phyloP scores from a whole-genome alignment of 1,140 invertebrate genomes.

The Caenorhabditis elegans region WBcel235 BX284604.4:13297001-13297500 shows the following conservation, averaged over 20 bases:
- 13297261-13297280: background rate
- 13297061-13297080: background rate
- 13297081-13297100: conserved; percentile 23
- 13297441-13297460: conserved; percentile 18
- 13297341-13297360: too few species aligned
- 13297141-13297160: background rate
- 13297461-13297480: conserved; percentile 22
- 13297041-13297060: background rate
- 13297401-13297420: conserved; percentile 29
- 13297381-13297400: background rate
- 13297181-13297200: background rate
- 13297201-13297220: background rate
- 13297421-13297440: conserved; percentile 4
- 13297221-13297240: background rate
- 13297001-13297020: background rate
- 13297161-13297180: conserved; percentile 27
- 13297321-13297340: conserved; percentile 22
- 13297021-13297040: background rate
- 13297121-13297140: conserved; percentile 16
- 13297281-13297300: conserved; percentile 28
- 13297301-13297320: conserved; percentile 2
- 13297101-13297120: conserved; percentile 28
- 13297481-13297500: conserved; percentile 10
- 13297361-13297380: too few species aligned
- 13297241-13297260: background rate